phyloP scores from a whole-genome alignment of 1,140 invertebrate species.

The Dendroctonus valens region DNA sequence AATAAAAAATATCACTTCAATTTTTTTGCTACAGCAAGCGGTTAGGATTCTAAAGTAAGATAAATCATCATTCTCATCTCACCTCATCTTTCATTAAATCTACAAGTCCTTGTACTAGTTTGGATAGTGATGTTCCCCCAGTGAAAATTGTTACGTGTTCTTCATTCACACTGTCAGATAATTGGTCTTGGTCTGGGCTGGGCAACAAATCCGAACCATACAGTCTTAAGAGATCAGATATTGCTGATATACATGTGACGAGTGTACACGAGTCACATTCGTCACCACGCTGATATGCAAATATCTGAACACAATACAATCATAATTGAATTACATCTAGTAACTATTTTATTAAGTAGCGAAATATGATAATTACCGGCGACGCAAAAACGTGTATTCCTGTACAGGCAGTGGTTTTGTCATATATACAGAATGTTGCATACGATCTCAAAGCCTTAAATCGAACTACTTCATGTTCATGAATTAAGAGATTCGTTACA shows the following conservation, averaged over 20 bases:
- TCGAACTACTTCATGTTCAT: constrained; percentile 32
- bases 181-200: constrained; percentile 25
- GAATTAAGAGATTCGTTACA: constrained; percentile 29
- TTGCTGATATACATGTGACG: constrained; percentile 30
- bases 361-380: constrained; percentile 28
- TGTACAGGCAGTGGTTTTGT: constrained; percentile 30
- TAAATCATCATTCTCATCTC: too few relatives aligned
- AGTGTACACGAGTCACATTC: constrained; percentile 35
- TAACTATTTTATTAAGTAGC: too few relatives aligned
- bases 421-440: constrained; percentile 35
- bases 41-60: too few relatives aligned
- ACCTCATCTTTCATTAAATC: constrained; percentile 40
- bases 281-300: constrained; percentile 30
- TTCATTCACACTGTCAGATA: constrained; percentile 34
- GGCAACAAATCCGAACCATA: constrained; percentile 37
- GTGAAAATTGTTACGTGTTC: constrained; percentile 31
- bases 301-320: constrained; percentile 33
- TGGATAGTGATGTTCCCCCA: constrained; percentile 37
- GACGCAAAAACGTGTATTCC: constrained; percentile 39
- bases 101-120: constrained; percentile 35
- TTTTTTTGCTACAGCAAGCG: too few relatives aligned
- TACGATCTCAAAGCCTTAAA: constrained; percentile 37
- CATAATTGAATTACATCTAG: neutral
- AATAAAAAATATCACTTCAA: too few relatives aligned
- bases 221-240: constrained; percentile 35